A percentile compares a stretch with the other conserved stretches of the same genome.
Conservation (phyloP, 2,113 vertebrate species). For the Stercorarius parasiticus region DNA sequence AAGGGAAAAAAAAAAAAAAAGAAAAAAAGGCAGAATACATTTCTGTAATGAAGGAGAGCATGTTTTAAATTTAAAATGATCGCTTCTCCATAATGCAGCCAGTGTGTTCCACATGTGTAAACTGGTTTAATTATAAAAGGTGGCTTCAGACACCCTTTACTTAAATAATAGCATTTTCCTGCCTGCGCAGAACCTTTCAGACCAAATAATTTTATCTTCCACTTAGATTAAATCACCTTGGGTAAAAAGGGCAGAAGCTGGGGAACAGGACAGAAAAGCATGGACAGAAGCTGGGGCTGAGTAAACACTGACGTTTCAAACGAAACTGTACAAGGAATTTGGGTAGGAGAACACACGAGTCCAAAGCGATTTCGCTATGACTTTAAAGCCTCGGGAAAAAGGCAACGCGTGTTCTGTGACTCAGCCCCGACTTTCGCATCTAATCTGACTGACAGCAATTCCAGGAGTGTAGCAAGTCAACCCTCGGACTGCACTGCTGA, state of each 20-base stretch:
- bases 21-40: not conserved
- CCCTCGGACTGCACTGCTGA: not conserved
- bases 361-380: not conserved
- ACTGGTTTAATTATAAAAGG: not conserved
- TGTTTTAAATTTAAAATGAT: not conserved
- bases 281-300: not conserved
- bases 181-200: not conserved
- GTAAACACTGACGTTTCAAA: not conserved
- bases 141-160: not conserved
- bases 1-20: not conserved
- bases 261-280: not conserved
- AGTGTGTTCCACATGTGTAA: not conserved
- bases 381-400: not conserved
- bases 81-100: not conserved
- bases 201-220: not conserved
- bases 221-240: not conserved
- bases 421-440: not conserved
- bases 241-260: not conserved
- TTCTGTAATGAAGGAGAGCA: slow-evolving; percentile 7
- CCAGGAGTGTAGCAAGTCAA: not conserved
- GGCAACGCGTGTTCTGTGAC: not conserved
- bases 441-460: not conserved
- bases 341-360: not conserved
- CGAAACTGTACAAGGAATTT: not conserved
- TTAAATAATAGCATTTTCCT: not conserved